Evolutionary conservation across 2,888 invertebrate species (phyloP).

Genomic region (Steinernema scapterisci): DNA sequence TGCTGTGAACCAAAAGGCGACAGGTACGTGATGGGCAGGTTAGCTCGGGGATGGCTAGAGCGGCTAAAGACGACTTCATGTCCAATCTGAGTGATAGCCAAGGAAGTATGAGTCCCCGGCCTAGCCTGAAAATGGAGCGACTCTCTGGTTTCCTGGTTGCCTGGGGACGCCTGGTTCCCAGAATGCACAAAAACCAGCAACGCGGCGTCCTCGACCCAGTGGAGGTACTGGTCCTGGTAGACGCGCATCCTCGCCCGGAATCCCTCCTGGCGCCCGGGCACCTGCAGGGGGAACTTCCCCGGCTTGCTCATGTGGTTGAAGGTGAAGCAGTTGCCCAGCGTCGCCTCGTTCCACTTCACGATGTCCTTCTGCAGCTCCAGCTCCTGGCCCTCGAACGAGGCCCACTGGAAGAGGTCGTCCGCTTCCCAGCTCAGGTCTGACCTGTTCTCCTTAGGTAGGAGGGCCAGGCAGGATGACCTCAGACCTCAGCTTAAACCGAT

Average conservation of each 20-base stretch:
- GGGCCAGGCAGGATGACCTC: too few relatives aligned
- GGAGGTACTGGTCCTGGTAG: slow-evolving; percentile 40
- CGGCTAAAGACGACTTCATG: too few relatives aligned
- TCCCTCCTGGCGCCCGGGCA: slow-evolving; percentile 32
- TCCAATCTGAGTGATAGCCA: too few relatives aligned
- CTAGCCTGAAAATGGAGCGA: slow-evolving; percentile 37
- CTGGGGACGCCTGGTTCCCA: slow-evolving; percentile 34
- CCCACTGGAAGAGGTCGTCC: slow-evolving; percentile 43
- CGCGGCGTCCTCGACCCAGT: slow-evolving; percentile 40
- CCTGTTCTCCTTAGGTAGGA: too few relatives aligned
- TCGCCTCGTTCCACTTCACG: slow-evolving; percentile 36
- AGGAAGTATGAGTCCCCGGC: slow-evolving; percentile 9
- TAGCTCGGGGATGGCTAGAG: too few relatives aligned
- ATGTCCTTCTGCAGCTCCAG: slow-evolving; percentile 36
- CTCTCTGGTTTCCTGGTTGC: too few relatives aligned
- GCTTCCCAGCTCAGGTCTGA: slow-evolving; percentile 36
- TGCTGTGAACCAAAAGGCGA: too few relatives aligned
- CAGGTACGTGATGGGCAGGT: too few relatives aligned
- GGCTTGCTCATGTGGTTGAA: slow-evolving; percentile 39
- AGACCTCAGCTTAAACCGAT: too few relatives aligned
- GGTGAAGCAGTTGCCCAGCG: slow-evolving; percentile 49
- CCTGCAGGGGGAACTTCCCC: not conserved
- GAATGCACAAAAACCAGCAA: slow-evolving; percentile 37
- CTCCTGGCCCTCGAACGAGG: slow-evolving; percentile 38
- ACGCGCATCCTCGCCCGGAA: slow-evolving; percentile 39